Conservation (phyloP, 2,797 vertebrate species). For the Adelosebastes latens region DNA sequence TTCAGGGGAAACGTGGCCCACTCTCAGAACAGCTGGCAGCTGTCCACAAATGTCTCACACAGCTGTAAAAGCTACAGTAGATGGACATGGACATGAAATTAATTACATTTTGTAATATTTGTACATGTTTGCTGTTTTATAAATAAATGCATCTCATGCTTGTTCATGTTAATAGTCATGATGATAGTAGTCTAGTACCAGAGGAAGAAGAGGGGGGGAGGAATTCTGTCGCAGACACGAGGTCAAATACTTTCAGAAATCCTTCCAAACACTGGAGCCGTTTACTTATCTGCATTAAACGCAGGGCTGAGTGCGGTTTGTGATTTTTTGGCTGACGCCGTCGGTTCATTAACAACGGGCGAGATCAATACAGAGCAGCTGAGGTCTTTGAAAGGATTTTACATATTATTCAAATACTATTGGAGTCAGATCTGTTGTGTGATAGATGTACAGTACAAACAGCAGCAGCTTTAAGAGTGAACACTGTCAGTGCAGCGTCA, state of each 20-base stretch:
- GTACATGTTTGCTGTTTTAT: conserved; percentile 86
- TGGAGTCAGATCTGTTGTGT: conserved; percentile 51
- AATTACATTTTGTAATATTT: conserved; percentile 86
- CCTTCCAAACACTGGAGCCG: conserved; percentile 59
- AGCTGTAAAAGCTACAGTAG: conserved; percentile 90
- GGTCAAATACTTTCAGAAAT: conserved; percentile 59
- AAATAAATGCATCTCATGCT: conserved; percentile 99
- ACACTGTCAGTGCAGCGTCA: conserved; percentile 86
- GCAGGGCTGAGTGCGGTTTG: conserved; percentile 16
- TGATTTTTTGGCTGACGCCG: conserved; percentile 41
- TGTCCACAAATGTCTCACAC: conserved; percentile 88
- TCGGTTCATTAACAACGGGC: conserved; percentile 37
- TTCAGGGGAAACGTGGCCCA: conserved; percentile 42
- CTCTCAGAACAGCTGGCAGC: conserved; percentile 85
- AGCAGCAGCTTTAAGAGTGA: conserved; percentile 93
- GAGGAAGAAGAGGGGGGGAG: conserved; percentile 85
- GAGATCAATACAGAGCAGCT: conserved; percentile 51
- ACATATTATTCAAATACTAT: conserved; percentile 45
- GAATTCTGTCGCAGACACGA: conserved; percentile 81
- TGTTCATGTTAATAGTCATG: conserved; percentile 84
- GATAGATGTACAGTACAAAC: conserved; percentile 88
- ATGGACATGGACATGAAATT: conserved; percentile 84
- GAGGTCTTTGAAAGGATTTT: conserved; percentile 56
- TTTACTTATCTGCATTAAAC: conserved; percentile 47
- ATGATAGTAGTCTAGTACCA: conserved; percentile 86